Percentiles rank a stretch among this genome's conserved stretches.
Evolutionary conservation across 2,888 invertebrate genomes (phyloP).

Genomic region (Scelioninae gen. 1): DNA sequence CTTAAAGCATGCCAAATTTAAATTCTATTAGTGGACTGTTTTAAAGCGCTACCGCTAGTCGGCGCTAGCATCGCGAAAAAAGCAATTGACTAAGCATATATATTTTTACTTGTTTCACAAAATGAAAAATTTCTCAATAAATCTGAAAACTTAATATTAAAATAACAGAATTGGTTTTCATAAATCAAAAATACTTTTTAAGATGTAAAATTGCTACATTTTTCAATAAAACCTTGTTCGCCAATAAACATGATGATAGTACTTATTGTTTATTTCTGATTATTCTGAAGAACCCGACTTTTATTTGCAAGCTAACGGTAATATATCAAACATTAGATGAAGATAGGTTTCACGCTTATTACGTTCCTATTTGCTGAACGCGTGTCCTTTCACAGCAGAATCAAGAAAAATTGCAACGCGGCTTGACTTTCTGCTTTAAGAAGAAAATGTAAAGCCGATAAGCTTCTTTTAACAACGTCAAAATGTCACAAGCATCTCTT

Average conservation of each 20-base stretch:
- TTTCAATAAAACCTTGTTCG: not conserved
- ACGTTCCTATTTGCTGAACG: constrained; percentile 49
- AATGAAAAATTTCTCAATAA: no score
- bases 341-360: constrained; percentile 49
- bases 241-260: not conserved
- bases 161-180: no score
- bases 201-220: no score
- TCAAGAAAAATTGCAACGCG: constrained; percentile 50
- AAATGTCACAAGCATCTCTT: constrained; percentile 40
- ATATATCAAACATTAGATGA: constrained; percentile 37
- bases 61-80: no score
- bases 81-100: no score
- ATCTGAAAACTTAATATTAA: no score
- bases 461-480: constrained; percentile 61
- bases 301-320: not conserved
- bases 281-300: not conserved
- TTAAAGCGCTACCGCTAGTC: no score
- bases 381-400: constrained; percentile 41
- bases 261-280: not conserved
- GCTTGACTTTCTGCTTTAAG: constrained; percentile 34
- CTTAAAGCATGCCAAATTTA: no score
- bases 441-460: constrained; percentile 60
- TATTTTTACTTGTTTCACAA: no score
- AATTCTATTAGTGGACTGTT: no score
- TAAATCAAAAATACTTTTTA: no score